Conservation (phyloP, 2,888 invertebrate genomes). For the Tipula confusa region DNA sequence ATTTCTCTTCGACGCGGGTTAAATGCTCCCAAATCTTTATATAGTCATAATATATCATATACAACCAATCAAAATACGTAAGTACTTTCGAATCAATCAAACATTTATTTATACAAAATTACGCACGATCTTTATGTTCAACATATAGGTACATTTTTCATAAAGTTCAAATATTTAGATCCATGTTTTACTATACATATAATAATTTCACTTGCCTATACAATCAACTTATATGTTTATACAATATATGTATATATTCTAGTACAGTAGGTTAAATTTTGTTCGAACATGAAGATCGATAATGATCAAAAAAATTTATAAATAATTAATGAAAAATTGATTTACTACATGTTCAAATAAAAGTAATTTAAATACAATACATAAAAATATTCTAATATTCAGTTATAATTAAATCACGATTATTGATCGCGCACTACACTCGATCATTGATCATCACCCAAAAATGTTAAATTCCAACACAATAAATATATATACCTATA, state of each 20-base stretch:
- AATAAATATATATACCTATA: neutral
- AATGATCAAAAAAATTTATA: neutral
- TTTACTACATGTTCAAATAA: neutral
- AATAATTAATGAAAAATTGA: conserved; percentile 25
- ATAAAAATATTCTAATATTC: neutral
- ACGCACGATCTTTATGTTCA: neutral
- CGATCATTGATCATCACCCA: conserved; percentile 20
- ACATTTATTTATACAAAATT: neutral
- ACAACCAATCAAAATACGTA: neutral
- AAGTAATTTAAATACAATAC: conserved; percentile 5
- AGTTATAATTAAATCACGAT: conserved; percentile 20
- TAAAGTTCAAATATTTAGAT: conserved; percentile 9
- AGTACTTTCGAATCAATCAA: neutral
- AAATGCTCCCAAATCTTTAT: neutral
- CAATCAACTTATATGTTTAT: neutral
- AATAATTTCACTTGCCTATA: conserved; percentile 4
- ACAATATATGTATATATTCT: neutral
- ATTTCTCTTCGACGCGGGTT: neutral
- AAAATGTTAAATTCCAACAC: neutral
- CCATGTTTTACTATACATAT: neutral
- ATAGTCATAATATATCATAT: neutral
- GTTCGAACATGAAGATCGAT: neutral
- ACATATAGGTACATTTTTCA: neutral
- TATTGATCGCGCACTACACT: conserved; percentile 14
- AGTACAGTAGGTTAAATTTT: conserved; percentile 9